Base-by-base conservation (phyloP, 2,797 vertebrate species). In the Orientallactaga sibirica region DNA sequence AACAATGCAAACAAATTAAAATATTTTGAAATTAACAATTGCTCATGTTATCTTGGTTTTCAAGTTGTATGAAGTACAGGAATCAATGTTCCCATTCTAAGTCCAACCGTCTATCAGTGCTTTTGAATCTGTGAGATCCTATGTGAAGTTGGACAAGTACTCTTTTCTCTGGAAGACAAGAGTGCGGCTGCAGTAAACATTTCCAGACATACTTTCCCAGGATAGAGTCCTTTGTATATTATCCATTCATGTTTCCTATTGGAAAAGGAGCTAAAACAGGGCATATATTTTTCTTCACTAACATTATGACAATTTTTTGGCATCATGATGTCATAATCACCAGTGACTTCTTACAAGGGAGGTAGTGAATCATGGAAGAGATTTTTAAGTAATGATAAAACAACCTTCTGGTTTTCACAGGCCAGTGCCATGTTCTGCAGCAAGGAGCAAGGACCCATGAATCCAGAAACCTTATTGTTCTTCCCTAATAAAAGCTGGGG, bases 1-100 rank as follows among this genome's bases (percentile, higher is more conserved):
- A 97, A 96, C 84, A 98, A 98, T 97, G 88, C 77, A 91, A 93
- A 93, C 74, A 83, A 74, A 95, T 91, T 88, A 86, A 81, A 88
- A 77, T 92, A 84, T 95, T 97, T 95, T 92, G 87, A 94, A 94
- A 71, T 92, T 78, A 96, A 94, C 95, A 95, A 96, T 97, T 87
- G 67, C 20, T 96, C 58, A 24, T 87, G 68, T 80, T 92, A 81
- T 89, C 41, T 70, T 95, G 73, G 84, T n/a, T 96, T 95, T 92
- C 88, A 96, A 78, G 92, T 48, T 86, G 24, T 3, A 66, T n/a
- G 20, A 84, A 79, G 58, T 81, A 90, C 74, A 83, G 90, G 90
- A 94, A 89, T 87, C 91, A 89, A 93, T 92, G 79, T 84, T 90
- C 62, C 15, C 24, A 87, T 95, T 87, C 70, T 48, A 84, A 92